phyloP scores from a whole-genome alignment of 37 sponge, comb jelly and placozoan species.

The Petrosia ficiformis region DNA sequence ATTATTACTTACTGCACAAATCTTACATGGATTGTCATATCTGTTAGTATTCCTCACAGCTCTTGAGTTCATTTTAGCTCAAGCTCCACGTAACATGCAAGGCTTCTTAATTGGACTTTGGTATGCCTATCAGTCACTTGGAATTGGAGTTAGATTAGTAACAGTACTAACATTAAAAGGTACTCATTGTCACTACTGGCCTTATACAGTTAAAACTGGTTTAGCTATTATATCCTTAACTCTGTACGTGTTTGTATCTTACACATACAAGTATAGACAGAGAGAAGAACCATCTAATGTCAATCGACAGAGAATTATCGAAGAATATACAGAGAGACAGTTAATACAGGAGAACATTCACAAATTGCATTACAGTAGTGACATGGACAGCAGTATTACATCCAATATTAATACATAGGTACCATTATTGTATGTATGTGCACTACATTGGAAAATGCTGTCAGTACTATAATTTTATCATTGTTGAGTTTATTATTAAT shows the following conservation, averaged over 20 bases:
- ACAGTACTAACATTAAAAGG: neutral
- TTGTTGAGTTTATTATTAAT: too few relatives aligned
- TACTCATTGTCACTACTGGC: neutral
- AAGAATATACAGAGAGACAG: slow-evolving; percentile 4
- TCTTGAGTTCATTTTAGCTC: slow-evolving; percentile 2
- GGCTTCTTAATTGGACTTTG: slow-evolving; percentile 1
- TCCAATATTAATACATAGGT: too few relatives aligned
- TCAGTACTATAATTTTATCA: too few relatives aligned
- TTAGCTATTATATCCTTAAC: neutral
- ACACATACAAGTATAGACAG: neutral
- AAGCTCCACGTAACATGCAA: slow-evolving; percentile 5
- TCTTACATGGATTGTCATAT: neutral
- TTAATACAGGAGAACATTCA: too few relatives aligned
- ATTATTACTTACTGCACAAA: neutral
- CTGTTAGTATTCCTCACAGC: neutral
- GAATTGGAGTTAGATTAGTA: neutral
- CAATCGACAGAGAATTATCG: neutral
- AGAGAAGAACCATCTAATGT: neutral
- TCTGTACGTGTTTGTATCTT: neutral
- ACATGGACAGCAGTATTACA: too few relatives aligned
- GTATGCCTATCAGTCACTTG: neutral
- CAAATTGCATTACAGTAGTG: too few relatives aligned
- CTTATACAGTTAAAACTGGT: neutral
- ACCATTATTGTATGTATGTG: too few relatives aligned
- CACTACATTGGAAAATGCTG: too few relatives aligned